phyloP scores from a whole-genome alignment of 2,113 vertebrate genomes.

The Phalacrocorax pelagicus region DNA sequence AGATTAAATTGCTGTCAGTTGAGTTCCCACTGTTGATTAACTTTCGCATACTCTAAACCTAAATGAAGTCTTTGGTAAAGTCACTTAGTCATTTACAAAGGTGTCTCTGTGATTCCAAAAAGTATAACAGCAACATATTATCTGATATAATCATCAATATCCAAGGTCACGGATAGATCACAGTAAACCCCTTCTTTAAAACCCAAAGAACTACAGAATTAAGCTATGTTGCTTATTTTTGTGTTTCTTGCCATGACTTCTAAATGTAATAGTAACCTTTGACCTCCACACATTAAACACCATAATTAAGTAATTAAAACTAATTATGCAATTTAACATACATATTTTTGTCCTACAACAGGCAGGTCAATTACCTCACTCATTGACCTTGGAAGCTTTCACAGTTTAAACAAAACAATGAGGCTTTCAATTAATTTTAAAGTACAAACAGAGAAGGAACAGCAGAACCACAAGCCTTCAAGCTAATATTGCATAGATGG shows the following conservation, averaged over 20 bases:
- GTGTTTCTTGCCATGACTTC: conserved; percentile 70
- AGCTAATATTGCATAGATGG: not conserved
- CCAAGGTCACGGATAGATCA: conserved; percentile 82
- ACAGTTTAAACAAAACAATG: conserved; percentile 86
- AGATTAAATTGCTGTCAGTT: conserved; percentile 82
- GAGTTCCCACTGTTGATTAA: conserved; percentile 76
- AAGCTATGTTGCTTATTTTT: conserved; percentile 69
- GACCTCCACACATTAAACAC: conserved; percentile 87
- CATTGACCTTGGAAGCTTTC: conserved; percentile 88
- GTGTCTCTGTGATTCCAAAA: conserved; percentile 76
- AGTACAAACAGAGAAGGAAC: conserved; percentile 70
- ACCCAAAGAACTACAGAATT: conserved; percentile 65
- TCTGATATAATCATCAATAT: conserved; percentile 75
- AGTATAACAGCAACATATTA: conserved; percentile 65
- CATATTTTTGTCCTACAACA: conserved; percentile 80
- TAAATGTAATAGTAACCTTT: conserved; percentile 90
- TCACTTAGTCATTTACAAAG: conserved; percentile 80
- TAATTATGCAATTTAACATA: conserved; percentile 93
- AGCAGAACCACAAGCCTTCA: not conserved
- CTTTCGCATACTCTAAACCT: conserved; percentile 69
- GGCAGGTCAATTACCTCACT: conserved; percentile 88
- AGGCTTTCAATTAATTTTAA: conserved; percentile 88
- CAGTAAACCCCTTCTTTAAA: conserved; percentile 64
- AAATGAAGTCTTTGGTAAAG: conserved; percentile 83
- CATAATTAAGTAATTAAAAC: conserved; percentile 97